Evolutionary conservation across 2,888 invertebrate genomes (phyloP), one percentile per base, ranked within the genome.

Genomic region (Acanthopleura granulata): DNA sequence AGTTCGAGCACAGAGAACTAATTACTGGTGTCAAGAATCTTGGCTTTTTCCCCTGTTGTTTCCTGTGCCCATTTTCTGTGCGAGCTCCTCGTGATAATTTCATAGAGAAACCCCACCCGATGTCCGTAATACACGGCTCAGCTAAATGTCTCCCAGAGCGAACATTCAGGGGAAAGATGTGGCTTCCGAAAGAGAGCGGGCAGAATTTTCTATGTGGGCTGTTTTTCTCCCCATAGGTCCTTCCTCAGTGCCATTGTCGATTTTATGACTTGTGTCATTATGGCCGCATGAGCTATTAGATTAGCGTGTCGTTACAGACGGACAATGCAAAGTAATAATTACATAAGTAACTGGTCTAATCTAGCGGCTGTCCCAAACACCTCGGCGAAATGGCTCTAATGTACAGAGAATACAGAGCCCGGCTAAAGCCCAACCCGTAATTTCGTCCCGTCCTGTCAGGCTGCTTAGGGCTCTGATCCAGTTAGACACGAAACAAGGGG

Each of bases 291-390:
- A 71, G 49, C 25, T 49, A 71, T 71, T 71, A 49, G 71, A 71
- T 71, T 71, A 71, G 18, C 49, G 49, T 71, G 66, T 49, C 49
- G 71, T 71, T 71, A 49, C 4, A 16, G 49, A 30, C 49, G 25
- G 49, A 40, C 40, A 71, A 18, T 71, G n/a, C 30, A 14, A 16
- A 49, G 49, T 71, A 49, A 49, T 71, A 71, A 71, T 71, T 71
- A 49, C 71, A 71, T 71, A 71, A 71, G 71, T 71, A 66, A 66
- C 22, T 66, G 22, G 27, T 66, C 29, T 66, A 66, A 66, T 66
- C 57, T 22, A 57, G 57, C 57, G 22, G 22, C 22, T 57, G 40
- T 57, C 57, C 12, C 57, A 57, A 57, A 57, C 57, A 57, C 57
- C 57, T 57, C 57, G 22, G 22, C 22, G 57, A 57, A 57, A 57